Evolutionary conservation across 2,797 vertebrate species (phyloP).

Genomic region (Cottoperca gobio): DNA sequence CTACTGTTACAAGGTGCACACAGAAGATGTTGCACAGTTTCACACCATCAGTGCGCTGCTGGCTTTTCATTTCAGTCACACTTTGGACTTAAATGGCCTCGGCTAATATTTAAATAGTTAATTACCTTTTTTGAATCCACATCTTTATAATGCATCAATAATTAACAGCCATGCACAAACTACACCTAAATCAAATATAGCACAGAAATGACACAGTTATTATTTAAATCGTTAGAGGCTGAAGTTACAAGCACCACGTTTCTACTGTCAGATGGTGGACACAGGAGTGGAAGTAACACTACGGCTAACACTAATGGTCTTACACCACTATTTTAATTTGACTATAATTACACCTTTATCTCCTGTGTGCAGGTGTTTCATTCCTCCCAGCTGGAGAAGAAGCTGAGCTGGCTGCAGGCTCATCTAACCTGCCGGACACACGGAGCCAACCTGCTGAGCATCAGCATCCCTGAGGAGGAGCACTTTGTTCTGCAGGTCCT

Average conservation of each 20-base stretch:
- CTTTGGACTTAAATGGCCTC: background rate
- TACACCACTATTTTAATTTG: background rate
- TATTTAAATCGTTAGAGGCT: background rate
- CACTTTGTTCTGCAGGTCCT: slow-evolving; percentile 90
- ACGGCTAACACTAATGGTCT: background rate
- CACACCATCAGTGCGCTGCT: background rate
- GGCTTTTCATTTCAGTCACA: background rate
- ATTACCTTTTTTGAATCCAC: background rate
- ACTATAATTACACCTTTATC: background rate
- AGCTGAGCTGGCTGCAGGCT: slow-evolving; percentile 91
- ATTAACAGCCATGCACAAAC: background rate
- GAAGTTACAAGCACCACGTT: background rate
- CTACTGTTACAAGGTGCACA: slow-evolving; percentile 94
- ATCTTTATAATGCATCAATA: background rate
- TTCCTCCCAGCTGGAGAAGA: slow-evolving; percentile 87
- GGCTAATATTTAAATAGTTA: background rate
- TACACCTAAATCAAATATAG: background rate
- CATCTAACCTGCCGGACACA: slow-evolving; percentile 89
- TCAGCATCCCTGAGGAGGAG: slow-evolving; percentile 91
- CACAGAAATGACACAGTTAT: background rate
- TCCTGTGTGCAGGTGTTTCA: slow-evolving; percentile 87
- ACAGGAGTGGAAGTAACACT: background rate
- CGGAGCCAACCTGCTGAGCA: slow-evolving; percentile 92
- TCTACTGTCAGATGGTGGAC: background rate
- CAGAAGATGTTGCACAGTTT: background rate